Evolutionary conservation across 2,113 vertebrate species (phyloP).

Genomic region (Hippocampus mohnikei): DNA sequence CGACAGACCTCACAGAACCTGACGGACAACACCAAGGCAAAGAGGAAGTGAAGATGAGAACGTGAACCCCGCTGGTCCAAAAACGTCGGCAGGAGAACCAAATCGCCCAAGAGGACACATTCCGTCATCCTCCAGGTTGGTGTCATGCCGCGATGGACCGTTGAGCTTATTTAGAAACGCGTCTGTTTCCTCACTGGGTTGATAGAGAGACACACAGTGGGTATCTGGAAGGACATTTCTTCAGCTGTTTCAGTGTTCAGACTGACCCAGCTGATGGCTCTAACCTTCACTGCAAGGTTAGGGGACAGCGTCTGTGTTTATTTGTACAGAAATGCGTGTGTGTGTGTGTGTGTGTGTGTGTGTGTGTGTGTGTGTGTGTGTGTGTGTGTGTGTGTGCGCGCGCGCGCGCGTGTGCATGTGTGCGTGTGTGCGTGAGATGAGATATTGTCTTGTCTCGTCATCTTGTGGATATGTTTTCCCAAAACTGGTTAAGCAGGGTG

Average conservation of each 20-base stretch:
- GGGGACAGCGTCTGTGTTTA: conserved; percentile 54
- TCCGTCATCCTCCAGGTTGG: conserved; percentile 59
- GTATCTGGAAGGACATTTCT: conserved; percentile 69
- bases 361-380: not conserved
- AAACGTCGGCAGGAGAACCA: conserved; percentile 37
- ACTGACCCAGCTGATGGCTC: conserved; percentile 58
- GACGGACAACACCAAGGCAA: conserved; percentile 22
- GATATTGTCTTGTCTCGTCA: not conserved
- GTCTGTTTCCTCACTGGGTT: conserved; percentile 59
- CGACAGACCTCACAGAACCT: conserved; percentile 34
- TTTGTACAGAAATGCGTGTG: conserved; percentile 48
- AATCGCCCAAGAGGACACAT: conserved; percentile 22
- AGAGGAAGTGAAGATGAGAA: conserved; percentile 54
- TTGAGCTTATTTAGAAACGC: conserved; percentile 1
- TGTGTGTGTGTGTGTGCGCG: conserved; percentile 61
- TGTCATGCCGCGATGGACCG: not conserved
- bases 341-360: conserved; percentile 5
- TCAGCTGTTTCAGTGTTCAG: conserved; percentile 65
- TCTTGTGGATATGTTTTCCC: conserved; percentile 7
- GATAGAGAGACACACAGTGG: conserved; percentile 49
- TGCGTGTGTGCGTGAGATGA: conserved; percentile 15
- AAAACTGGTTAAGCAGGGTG: conserved; percentile 65
- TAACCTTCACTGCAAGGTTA: conserved; percentile 72
- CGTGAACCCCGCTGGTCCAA: conserved; percentile 42
- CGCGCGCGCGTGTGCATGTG: conserved; percentile 29